Percentiles rank a stretch among this genome's conserved stretches.
These are phyloP conservation scores for Stegodyphus mimosarum DNA, from an alignment of 1,140 invertebrate genomes.

Conservation along the genomic window DNA sequence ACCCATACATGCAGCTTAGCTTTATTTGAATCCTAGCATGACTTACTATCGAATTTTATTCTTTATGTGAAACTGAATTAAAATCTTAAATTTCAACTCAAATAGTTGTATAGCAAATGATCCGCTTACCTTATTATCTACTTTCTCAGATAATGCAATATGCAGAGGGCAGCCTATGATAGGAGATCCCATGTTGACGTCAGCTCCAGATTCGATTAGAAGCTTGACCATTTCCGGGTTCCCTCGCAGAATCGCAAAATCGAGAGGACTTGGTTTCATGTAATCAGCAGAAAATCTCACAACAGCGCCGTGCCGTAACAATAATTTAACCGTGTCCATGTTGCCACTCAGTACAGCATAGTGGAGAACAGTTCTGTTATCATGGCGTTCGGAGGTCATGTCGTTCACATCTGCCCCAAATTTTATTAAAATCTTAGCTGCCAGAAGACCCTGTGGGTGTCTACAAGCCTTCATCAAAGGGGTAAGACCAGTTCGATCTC, in stretches of 20 bases:
- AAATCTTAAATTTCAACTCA: too few relatives aligned
- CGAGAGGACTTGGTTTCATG: constrained; percentile 83
- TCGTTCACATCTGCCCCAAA: constrained; percentile 86
- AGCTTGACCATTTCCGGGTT: constrained; percentile 77
- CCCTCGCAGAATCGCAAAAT: constrained; percentile 83
- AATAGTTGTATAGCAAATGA: not conserved
- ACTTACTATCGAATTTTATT: too few relatives aligned
- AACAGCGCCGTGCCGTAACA: constrained; percentile 82
- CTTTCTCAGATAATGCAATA: constrained; percentile 84
- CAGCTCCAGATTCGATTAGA: constrained; percentile 74
- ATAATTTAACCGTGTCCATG: constrained; percentile 80
- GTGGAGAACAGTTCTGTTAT: constrained; percentile 85
- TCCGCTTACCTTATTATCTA: constrained; percentile 58
- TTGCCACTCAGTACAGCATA: constrained; percentile 88
- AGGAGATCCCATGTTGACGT: constrained; percentile 83
- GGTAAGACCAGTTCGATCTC: constrained; percentile 83
- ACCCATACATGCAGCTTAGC: too few relatives aligned
- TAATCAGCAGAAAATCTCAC: constrained; percentile 76
- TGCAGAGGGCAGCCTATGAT: constrained; percentile 87
- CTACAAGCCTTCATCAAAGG: constrained; percentile 89
- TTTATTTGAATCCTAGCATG: too few relatives aligned
- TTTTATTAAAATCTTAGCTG: constrained; percentile 80
- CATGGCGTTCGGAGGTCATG: constrained; percentile 79
- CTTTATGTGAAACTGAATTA: too few relatives aligned
- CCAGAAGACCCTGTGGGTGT: constrained; percentile 80